A percentile compares a stretch with the other conserved stretches of the same genome.
Evolutionary conservation across 2,113 vertebrate genomes (phyloP).

Genomic region (Mormyrus lacerda): DNA sequence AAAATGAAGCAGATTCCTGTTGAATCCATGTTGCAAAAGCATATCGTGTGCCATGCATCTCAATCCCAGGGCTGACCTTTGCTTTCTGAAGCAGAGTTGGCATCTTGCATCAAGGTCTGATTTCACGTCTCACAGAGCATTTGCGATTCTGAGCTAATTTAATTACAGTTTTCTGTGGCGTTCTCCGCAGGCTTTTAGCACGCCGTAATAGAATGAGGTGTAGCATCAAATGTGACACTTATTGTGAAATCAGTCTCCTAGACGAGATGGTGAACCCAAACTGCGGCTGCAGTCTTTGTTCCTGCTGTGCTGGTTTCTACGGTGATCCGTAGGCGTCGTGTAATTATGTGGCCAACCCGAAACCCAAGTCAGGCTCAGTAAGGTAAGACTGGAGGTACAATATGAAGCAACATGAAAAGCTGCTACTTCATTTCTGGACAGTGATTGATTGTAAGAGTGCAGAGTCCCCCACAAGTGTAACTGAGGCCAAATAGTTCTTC

Average conservation of each 20-base stretch:
- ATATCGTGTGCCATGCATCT: neutral
- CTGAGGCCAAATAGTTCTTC: neutral
- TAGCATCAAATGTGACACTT: neutral
- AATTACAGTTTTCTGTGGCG: neutral
- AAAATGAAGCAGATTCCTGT: neutral
- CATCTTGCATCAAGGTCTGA: neutral
- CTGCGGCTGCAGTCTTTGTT: too few species aligned
- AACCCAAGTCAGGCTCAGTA: neutral
- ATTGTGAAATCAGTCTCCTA: conserved; percentile 7
- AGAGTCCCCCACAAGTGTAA: too few species aligned
- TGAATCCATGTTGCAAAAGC: neutral
- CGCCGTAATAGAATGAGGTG: neutral
- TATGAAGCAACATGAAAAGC: neutral
- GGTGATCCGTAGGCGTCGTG: neutral
- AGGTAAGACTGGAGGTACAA: neutral
- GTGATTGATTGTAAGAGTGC: neutral
- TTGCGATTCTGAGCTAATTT: neutral
- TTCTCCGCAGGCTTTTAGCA: neutral
- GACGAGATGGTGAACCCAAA: neutral
- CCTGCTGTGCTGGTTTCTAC: neutral
- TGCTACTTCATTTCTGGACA: neutral
- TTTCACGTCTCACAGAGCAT: conserved; percentile 1
- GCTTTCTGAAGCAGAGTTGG: neutral
- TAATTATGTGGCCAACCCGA: neutral
- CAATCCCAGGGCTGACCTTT: neutral